Evolutionary conservation across 2,888 invertebrate species (phyloP).

Genomic region (Seira sanloemensis): DNA sequence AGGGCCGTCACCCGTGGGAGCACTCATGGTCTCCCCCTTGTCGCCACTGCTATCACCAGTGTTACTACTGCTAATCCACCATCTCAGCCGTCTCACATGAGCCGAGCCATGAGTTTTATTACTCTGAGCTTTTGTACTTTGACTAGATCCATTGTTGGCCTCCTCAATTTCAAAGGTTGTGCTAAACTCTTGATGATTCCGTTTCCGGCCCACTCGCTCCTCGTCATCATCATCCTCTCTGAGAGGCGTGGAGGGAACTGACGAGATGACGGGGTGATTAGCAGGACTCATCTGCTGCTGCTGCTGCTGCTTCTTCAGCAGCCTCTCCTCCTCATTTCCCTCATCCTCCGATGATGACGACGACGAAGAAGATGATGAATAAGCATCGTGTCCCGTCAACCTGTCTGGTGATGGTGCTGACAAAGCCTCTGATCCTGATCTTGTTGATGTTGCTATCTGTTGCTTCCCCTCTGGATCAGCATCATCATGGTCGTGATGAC

Average conservation of each 20-base stretch:
- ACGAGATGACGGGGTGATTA: not conserved
- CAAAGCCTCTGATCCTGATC: not conserved
- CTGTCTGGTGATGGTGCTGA: no score
- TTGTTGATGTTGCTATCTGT: slow-evolving; percentile 31
- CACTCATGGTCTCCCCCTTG: not conserved
- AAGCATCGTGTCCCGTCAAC: slow-evolving; percentile 28
- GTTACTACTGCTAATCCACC: slow-evolving; percentile 57
- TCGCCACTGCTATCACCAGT: slow-evolving; percentile 18
- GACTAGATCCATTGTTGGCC: slow-evolving; percentile 50
- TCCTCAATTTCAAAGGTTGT: slow-evolving; percentile 61
- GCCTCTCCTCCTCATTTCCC: slow-evolving; percentile 44
- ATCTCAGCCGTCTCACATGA: slow-evolving; percentile 47
- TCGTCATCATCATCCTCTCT: not conserved
- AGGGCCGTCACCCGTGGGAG: no score
- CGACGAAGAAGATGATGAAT: not conserved
- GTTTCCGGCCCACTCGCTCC: not conserved
- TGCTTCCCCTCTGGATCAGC: no score
- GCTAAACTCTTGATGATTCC: slow-evolving; percentile 46
- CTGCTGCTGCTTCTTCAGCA: slow-evolving; percentile 43
- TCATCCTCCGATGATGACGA: slow-evolving; percentile 43
- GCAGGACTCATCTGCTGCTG: slow-evolving; percentile 17
- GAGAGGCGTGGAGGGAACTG: no score
- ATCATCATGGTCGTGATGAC: no score
- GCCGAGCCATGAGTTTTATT: no score
- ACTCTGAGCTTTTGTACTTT: not conserved